Percentiles rank a stretch among this genome's conserved stretches.
phyloP scores from a whole-genome alignment of 2,797 vertebrate genomes.

The Esox lucius region DNA sequence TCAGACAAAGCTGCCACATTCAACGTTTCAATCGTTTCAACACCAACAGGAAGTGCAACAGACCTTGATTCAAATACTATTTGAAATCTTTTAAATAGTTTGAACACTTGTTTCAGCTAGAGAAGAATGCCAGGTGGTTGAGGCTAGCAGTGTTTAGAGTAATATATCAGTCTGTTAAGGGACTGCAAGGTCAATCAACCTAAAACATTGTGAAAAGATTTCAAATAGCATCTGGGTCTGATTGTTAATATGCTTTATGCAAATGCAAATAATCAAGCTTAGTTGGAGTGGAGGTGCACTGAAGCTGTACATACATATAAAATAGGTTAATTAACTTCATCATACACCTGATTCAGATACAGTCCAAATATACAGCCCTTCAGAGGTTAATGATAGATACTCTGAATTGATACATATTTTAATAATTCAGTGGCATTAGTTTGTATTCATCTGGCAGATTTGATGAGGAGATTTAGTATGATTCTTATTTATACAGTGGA shows the following conservation, averaged over 20 bases:
- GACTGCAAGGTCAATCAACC: background rate
- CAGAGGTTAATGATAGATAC: conserved; percentile 21
- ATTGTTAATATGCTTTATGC: background rate
- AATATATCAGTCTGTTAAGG: background rate
- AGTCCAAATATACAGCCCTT: background rate
- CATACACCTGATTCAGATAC: conserved; percentile 4
- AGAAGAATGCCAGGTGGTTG: background rate
- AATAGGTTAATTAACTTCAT: background rate
- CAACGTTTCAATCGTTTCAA: conserved; percentile 17
- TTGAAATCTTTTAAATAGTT: background rate
- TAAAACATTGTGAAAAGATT: background rate
- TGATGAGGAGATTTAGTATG: background rate
- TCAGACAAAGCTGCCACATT: conserved; percentile 16
- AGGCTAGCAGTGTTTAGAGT: background rate
- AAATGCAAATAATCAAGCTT: background rate
- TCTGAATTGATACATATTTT: conserved; percentile 20
- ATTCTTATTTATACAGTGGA: conserved; percentile 4
- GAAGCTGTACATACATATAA: background rate
- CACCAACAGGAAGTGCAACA: background rate
- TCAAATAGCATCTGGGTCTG: background rate
- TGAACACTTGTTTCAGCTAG: background rate
- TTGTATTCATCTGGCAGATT: conserved; percentile 16
- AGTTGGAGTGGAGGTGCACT: background rate
- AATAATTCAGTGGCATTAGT: conserved; percentile 19
- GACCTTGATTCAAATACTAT: background rate